Conservation (phyloP, 2,113 vertebrate genomes). For the Sylvia atricapilla region DNA sequence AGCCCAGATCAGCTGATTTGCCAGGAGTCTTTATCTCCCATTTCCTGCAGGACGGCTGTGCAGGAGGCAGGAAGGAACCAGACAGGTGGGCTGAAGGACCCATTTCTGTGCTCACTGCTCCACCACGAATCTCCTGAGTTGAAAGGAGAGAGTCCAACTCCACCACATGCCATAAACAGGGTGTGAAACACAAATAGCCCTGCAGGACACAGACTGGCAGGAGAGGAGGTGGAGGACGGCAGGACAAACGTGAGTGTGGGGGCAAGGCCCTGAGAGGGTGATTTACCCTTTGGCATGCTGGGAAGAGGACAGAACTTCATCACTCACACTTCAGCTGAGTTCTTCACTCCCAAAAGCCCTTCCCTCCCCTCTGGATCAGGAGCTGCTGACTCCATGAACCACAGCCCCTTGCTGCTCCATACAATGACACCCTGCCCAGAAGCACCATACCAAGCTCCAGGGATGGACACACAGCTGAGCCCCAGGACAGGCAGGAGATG, state of each 20-base stretch:
- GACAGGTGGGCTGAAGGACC: background rate
- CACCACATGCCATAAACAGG: background rate
- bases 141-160: background rate
- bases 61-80: background rate
- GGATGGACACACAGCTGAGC: background rate
- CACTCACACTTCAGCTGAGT: background rate
- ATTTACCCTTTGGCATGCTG: background rate
- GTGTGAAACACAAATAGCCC: background rate
- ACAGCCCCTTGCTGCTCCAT: background rate
- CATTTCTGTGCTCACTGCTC: background rate
- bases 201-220: background rate
- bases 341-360: background rate
- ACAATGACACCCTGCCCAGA: background rate
- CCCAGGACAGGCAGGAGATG: background rate
- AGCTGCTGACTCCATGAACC: background rate
- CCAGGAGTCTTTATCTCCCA: background rate
- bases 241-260: accelerated
- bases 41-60: background rate
- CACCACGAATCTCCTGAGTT: background rate
- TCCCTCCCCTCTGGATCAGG: background rate
- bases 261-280: background rate
- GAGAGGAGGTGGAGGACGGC: background rate
- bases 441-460: background rate
- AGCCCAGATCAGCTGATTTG: background rate
- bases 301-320: background rate